Percentiles rank a stretch among this genome's conserved stretches.
Conservation (phyloP, 1,140 invertebrate species). For the Papilio xuthus region DNA sequence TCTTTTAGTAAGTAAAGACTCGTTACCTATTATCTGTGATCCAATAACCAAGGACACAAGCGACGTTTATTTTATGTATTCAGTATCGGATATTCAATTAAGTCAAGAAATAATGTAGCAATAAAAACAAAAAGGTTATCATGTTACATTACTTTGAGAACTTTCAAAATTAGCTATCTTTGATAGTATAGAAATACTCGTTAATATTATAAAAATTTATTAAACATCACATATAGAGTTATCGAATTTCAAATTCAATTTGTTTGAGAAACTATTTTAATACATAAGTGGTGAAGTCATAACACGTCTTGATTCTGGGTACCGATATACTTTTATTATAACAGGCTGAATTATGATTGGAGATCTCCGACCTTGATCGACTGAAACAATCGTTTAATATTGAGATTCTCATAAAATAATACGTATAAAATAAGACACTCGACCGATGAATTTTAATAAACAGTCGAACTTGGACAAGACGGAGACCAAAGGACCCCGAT, state of each 20-base stretch:
- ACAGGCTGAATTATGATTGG: constrained; percentile 61
- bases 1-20: too few relatives aligned
- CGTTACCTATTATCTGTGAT: too few relatives aligned
- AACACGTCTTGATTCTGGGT: constrained; percentile 43
- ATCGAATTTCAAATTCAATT: background rate
- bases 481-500: too few relatives aligned
- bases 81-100: too few relatives aligned
- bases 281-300: background rate
- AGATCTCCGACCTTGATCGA: constrained; percentile 34
- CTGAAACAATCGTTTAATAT: background rate
- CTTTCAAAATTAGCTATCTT: too few relatives aligned
- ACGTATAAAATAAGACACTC: background rate
- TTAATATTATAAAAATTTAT: too few relatives aligned
- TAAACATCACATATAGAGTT: background rate
- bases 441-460: background rate
- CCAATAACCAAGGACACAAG: too few relatives aligned
- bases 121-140: too few relatives aligned
- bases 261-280: background rate
- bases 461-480: background rate
- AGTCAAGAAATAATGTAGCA: too few relatives aligned
- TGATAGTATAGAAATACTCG: too few relatives aligned
- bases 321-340: constrained; percentile 60
- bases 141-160: too few relatives aligned
- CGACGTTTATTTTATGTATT: too few relatives aligned
- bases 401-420: background rate